These are phyloP conservation scores for Andrena bucephala DNA, from an alignment of 2,888 invertebrate genomes.

Conservation along the genomic window DNA sequence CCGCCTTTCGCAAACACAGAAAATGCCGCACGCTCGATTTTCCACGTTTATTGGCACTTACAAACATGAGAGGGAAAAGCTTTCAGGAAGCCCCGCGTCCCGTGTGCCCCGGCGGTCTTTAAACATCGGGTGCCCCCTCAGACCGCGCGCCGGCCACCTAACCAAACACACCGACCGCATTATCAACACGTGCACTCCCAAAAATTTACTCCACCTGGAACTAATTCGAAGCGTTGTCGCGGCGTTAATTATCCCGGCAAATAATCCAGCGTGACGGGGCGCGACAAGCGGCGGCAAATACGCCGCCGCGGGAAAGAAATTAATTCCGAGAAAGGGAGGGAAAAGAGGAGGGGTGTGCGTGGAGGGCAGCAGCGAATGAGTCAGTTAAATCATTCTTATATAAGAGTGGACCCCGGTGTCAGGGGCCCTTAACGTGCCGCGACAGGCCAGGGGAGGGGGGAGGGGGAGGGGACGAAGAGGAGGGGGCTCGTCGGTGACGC, in stretches of 20 bases:
- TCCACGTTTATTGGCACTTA: too few species aligned
- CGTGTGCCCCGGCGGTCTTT: too few species aligned
- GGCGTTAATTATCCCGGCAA: slow-evolving; percentile 39
- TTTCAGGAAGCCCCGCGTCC: too few species aligned
- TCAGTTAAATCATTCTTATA: slow-evolving; percentile 46
- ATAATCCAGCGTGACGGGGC: slow-evolving; percentile 33
- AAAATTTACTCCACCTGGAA: slow-evolving; percentile 42
- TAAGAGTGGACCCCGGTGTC: slow-evolving; percentile 6
- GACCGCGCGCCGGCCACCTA: slow-evolving; percentile 3
- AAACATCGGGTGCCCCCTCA: too few species aligned
- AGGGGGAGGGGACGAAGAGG: background rate
- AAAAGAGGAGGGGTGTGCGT: background rate
- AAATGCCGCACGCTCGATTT: too few species aligned
- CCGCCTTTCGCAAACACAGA: too few species aligned
- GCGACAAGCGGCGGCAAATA: slow-evolving; percentile 28
- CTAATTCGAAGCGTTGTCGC: slow-evolving; percentile 30
- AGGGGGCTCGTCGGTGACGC: slow-evolving; percentile 38
- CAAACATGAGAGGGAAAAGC: too few species aligned
- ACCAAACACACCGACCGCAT: slow-evolving; percentile 33
- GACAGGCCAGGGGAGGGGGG: background rate
- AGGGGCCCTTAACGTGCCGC: background rate
- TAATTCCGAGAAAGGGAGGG: slow-evolving; percentile 29
- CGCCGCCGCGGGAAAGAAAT: slow-evolving; percentile 22
- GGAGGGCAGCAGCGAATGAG: slow-evolving; percentile 6
- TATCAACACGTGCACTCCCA: slow-evolving; percentile 24